Base-by-base conservation (phyloP, 2,113 vertebrate genomes). In the Phaetusa simplex region DNA sequence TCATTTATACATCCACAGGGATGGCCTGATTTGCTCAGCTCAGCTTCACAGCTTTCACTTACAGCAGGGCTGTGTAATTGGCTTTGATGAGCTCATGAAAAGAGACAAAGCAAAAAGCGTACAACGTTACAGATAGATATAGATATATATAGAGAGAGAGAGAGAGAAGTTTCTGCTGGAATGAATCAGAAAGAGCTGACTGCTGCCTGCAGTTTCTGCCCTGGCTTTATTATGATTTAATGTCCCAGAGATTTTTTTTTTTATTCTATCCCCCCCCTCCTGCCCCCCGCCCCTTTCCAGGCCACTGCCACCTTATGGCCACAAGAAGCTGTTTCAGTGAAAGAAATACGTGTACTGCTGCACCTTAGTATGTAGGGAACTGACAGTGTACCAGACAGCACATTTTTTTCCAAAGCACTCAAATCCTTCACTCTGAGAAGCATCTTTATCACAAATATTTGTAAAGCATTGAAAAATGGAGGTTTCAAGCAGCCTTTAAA, bases 11-110 rank as follows among this genome's bases (percentile, higher is more conserved):
- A 79, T 79, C 94, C 92, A 93, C 82, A 90, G 78, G 78, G 94
- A 96, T 87, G 95, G 90, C 74, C 88, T 74, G 78, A 93, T 94
- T 94, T 93, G 85, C 92, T 92, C 88, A 70, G 88, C 77, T 95
- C 78, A 86, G 92, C 85, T 88, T 77, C 94, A 83, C 71, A 88
- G 87, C 62, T 85, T 88, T 88, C 90, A 67, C 70, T 93, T 94
- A 34, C 65, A 82, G 85, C n/a, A 5, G n/a, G 18, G 78, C 88
- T 87, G 73, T 3, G 9, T 73, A 84, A 93, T 93, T 47, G 5
- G 77, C 94, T 95, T 91, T 94, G 87, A 95, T 79, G 87, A 86
- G 84, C 90, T 90, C 72, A 47, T 45, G 70, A 82, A 93, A 93
- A 71, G 95, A 93, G 82, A 64, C 69, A 91, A 90, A 95, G 85